Conservation (phyloP, 2,113 vertebrate genomes). For the Alligator mississippiensis region DNA sequence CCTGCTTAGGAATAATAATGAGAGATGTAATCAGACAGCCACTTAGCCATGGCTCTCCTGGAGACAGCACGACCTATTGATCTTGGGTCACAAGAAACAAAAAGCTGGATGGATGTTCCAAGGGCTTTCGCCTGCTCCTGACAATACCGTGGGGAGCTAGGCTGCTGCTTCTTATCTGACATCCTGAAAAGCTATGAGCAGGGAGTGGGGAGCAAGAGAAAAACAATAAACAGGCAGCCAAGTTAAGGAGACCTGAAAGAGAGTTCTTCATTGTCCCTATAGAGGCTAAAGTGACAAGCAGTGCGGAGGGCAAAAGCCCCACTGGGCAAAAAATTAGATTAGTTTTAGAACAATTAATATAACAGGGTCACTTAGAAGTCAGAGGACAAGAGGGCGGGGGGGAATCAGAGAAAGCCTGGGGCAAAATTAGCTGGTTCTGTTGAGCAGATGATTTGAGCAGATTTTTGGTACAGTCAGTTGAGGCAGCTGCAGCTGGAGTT, state of each 20-base stretch:
- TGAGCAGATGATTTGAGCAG: neutral
- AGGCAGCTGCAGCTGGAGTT: neutral
- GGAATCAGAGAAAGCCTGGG: neutral
- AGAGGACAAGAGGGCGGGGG: neutral
- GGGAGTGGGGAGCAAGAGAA: neutral
- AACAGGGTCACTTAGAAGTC: neutral
- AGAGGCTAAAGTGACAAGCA: neutral
- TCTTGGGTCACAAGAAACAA: slow-evolving; percentile 59
- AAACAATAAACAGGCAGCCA: neutral
- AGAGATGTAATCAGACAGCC: slow-evolving; percentile 43
- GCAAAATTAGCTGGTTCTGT: neutral
- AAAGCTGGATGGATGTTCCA: slow-evolving; percentile 4
- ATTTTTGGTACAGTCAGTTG: neutral
- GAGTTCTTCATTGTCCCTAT: neutral
- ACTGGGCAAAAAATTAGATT: rapidly evolving
- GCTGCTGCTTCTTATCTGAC: neutral
- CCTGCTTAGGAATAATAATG: slow-evolving; percentile 46
- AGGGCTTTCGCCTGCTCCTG: neutral
- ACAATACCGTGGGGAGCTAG: neutral
- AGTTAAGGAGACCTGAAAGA: rapidly evolving
- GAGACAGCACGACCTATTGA: slow-evolving; percentile 69
- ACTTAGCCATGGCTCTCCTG: slow-evolving; percentile 58
- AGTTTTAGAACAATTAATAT: neutral
- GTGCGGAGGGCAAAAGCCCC: neutral
- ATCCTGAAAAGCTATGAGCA: neutral